Conservation (phyloP, 2,888 invertebrate genomes). For the Leptopterna dolabrata region DNA sequence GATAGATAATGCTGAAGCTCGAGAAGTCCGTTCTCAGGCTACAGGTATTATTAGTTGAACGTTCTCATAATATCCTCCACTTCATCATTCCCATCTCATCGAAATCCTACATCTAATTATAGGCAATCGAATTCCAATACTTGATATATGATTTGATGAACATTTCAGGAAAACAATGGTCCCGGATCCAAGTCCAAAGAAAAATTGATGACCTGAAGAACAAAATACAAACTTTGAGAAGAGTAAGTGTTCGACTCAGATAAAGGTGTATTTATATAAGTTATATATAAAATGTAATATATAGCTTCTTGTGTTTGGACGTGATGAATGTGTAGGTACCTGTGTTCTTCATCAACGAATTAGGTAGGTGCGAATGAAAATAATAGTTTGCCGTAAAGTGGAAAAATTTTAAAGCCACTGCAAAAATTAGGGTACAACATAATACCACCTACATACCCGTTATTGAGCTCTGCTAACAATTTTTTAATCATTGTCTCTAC, state of each 20-base stretch:
- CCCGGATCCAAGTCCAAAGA: constrained; percentile 67
- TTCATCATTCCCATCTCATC: too few species aligned
- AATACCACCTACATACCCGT: not conserved
- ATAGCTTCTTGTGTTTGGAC: too few species aligned
- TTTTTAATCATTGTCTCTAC: not conserved
- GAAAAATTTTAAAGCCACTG: too few species aligned
- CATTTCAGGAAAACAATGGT: constrained; percentile 53
- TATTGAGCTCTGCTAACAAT: not conserved
- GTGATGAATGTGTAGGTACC: too few species aligned
- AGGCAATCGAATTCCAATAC: not conserved
- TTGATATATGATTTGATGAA: too few species aligned
- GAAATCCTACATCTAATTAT: too few species aligned
- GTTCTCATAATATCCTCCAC: too few species aligned
- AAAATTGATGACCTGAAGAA: constrained; percentile 73
- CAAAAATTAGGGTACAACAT: constrained; percentile 37
- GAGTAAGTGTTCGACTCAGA: constrained; percentile 65
- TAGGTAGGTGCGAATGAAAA: too few species aligned
- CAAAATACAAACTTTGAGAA: constrained; percentile 71
- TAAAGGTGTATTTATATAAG: too few species aligned
- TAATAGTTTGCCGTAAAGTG: too few species aligned
- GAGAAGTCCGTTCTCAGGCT: constrained; percentile 65
- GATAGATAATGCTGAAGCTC: constrained; percentile 71
- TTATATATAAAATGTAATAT: too few species aligned
- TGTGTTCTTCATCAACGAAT: too few species aligned
- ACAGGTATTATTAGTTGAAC: constrained; percentile 35